Conservation (phyloP, 2,113 vertebrate species). For the Reinhardtius hippoglossoides region DNA sequence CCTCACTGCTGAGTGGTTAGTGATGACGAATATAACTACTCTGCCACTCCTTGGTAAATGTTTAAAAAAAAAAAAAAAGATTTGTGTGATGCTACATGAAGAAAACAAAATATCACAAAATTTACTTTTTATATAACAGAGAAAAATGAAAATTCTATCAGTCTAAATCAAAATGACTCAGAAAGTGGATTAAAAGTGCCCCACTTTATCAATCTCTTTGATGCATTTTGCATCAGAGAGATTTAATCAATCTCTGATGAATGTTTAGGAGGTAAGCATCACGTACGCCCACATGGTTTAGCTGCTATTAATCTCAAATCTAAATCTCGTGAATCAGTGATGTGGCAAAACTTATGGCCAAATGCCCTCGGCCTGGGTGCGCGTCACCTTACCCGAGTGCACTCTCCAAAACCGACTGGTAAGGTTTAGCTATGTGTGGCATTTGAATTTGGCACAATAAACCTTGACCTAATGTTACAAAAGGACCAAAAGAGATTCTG, state of each 20-base stretch:
- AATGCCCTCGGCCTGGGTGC: slow-evolving; percentile 2
- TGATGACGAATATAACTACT: slow-evolving; percentile 12
- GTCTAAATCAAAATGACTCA: slow-evolving; percentile 12
- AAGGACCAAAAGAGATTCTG: not conserved
- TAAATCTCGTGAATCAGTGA: slow-evolving; percentile 33
- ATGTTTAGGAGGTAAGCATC: slow-evolving; percentile 14
- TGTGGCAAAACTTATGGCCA: slow-evolving; percentile 15
- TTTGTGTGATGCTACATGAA: not conserved
- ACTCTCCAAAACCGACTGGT: not conserved
- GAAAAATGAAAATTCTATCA: not conserved
- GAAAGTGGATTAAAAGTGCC: slow-evolving; percentile 46
- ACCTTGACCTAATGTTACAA: not conserved
- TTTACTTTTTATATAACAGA: not conserved
- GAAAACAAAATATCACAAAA: not conserved
- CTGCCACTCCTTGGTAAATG: not conserved
- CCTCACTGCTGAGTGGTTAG: slow-evolving; percentile 34
- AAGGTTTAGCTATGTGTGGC: not conserved
- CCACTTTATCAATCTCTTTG: slow-evolving; percentile 50
- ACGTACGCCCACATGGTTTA: slow-evolving; percentile 15
- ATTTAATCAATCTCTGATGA: slow-evolving; percentile 58
- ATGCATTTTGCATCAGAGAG: slow-evolving; percentile 35
- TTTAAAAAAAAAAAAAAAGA: accelerated
- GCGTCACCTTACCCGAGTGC: slow-evolving; percentile 5
- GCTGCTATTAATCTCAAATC: slow-evolving; percentile 50
- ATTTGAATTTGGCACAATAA: slow-evolving; percentile 2